These are phyloP conservation scores for Spongilla lacustris DNA, from an alignment of 37 sponge, comb jelly and placozoan species.

Conservation along the genomic window DNA sequence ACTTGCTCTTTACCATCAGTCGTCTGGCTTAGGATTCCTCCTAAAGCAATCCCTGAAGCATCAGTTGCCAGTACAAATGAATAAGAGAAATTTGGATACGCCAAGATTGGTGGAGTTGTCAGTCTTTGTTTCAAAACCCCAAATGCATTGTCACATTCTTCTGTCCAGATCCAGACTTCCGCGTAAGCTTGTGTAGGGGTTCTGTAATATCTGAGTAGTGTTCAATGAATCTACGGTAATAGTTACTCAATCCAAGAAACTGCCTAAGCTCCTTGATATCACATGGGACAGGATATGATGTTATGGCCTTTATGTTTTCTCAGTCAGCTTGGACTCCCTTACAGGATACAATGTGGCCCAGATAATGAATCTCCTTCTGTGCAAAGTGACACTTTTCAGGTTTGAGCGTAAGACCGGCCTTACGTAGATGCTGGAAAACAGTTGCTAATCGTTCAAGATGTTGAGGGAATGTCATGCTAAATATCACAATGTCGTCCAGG, in stretches of 20 bases:
- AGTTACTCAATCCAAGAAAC: conserved; percentile 45
- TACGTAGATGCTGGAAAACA: conserved; percentile 2
- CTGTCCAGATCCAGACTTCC: conserved; percentile 37
- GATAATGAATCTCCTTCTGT: conserved; percentile 16
- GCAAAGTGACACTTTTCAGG: conserved; percentile 38
- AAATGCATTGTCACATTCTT: conserved; percentile 31
- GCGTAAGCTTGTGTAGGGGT: conserved; percentile 28
- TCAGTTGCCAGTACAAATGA: conserved; percentile 21
- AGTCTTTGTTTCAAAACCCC: conserved; percentile 25
- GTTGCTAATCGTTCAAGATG: conserved; percentile 3
- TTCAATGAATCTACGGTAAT: conserved; percentile 31
- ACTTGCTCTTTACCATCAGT: conserved; percentile 36
- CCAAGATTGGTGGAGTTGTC: conserved; percentile 17
- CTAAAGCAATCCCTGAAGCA: conserved; percentile 32
- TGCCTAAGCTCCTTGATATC: conserved; percentile 19
- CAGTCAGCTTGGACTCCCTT: conserved; percentile 27
- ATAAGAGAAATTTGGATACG: conserved; percentile 24
- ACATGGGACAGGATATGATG: conserved; percentile 36
- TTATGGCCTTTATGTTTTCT: conserved; percentile 30
- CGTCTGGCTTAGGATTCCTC: conserved; percentile 33
- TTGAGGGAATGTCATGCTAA: conserved; percentile 10
- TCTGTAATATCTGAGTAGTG: conserved; percentile 30
- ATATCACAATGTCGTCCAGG: conserved; percentile 31
- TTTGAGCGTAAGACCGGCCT: conserved; percentile 24
- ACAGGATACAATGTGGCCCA: conserved; percentile 48